Evolutionary conservation across 2,797 vertebrate genomes (phyloP).

Genomic region (Xenops minutus): DNA sequence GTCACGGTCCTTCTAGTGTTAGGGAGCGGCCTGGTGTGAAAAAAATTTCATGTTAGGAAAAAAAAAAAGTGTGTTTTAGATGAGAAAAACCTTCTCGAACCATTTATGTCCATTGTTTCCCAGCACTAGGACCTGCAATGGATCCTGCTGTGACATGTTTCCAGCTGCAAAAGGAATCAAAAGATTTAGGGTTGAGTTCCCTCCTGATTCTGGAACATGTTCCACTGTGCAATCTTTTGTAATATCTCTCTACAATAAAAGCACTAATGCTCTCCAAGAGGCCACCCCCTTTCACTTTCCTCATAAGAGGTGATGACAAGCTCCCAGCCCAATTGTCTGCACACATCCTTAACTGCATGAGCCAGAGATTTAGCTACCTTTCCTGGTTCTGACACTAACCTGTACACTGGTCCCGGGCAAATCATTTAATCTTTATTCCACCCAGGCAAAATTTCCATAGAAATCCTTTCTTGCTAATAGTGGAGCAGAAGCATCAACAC

Average conservation of each 20-base stretch:
- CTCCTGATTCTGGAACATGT: conserved; percentile 64
- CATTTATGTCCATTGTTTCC: conserved; percentile 51
- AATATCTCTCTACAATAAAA: conserved; percentile 63
- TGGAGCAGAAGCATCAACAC: neutral
- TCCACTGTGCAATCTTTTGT: conserved; percentile 65
- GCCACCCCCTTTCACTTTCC: conserved; percentile 55
- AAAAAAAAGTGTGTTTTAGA: neutral
- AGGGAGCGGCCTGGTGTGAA: neutral
- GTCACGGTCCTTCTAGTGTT: neutral
- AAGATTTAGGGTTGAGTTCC: conserved; percentile 60
- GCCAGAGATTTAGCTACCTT: conserved; percentile 38
- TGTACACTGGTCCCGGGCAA: neutral
- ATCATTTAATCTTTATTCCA: neutral
- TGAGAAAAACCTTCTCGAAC: conserved; percentile 3
- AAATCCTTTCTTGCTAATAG: neutral
- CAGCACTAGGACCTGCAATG: conserved; percentile 45
- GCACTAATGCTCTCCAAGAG: conserved; percentile 54
- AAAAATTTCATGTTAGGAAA: neutral
- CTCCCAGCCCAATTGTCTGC: conserved; percentile 53
- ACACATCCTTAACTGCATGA: conserved; percentile 39
- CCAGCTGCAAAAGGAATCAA: conserved; percentile 74
- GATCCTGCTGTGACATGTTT: conserved; percentile 66
- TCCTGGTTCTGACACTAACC: neutral
- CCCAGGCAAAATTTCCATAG: neutral
- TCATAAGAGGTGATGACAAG: conserved; percentile 61